Evolutionary conservation across 2,888 invertebrate species (phyloP).

Genomic region (Netelia virgata): DNA sequence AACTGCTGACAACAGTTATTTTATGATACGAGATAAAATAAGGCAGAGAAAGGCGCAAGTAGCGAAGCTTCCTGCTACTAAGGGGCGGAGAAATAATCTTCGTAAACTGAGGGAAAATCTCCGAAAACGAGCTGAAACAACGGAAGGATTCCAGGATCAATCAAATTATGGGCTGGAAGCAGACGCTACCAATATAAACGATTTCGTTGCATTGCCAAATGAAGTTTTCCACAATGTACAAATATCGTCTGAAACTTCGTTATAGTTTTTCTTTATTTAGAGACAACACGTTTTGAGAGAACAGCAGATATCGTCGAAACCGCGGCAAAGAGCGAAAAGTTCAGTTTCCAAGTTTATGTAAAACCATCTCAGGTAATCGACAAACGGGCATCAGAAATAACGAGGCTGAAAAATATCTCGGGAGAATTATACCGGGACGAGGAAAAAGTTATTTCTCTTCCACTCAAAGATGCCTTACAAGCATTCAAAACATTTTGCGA

Average conservation of each 20-base stretch:
- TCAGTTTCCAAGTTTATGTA: slow-evolving; percentile 4
- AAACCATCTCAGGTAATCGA: no score
- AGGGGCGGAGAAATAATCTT: not conserved
- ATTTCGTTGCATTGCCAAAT: slow-evolving; percentile 5
- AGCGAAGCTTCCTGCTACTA: no score
- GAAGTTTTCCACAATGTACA: not conserved
- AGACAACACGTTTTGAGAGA: slow-evolving; percentile 9
- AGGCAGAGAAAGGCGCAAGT: not conserved
- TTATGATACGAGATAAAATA: not conserved
- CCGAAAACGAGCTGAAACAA: slow-evolving; percentile 14
- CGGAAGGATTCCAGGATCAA: not conserved
- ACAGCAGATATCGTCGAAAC: slow-evolving; percentile 4
- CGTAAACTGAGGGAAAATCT: slow-evolving; percentile 13
- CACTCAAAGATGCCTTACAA: slow-evolving; percentile 3
- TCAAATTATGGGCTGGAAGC: not conserved
- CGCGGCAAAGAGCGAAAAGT: not conserved
- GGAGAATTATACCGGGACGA: not conserved
- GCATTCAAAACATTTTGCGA: not conserved
- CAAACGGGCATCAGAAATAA: not conserved
- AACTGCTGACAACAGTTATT: not conserved
- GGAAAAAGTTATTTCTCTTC: slow-evolving; percentile 5
- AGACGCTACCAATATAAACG: slow-evolving; percentile 3
- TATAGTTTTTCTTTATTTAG: slow-evolving; percentile 7
- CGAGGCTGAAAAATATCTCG: not conserved
- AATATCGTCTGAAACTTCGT: not conserved